Percentiles rank a stretch among this genome's conserved stretches.
Conservation (phyloP, 2,113 vertebrate species). For the Arothron firmamentum region DNA sequence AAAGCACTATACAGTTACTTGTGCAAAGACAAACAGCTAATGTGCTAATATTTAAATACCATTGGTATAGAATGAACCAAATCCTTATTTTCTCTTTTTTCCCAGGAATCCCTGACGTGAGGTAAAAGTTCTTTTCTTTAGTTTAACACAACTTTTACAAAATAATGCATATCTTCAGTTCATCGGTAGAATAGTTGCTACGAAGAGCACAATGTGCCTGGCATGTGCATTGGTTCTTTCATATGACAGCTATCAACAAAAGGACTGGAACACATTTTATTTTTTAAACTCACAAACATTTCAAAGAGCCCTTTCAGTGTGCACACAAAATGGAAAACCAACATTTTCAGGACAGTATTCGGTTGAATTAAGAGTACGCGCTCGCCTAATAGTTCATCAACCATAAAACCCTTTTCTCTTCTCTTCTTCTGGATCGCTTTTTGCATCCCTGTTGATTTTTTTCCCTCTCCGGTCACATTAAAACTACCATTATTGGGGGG, state of each 20-base stretch:
- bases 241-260: constrained; percentile 69
- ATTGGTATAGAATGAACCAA: constrained; percentile 76
- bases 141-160: constrained; percentile 76
- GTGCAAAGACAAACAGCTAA: constrained; percentile 82
- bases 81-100: constrained; percentile 58
- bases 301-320: constrained; percentile 82
- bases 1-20: constrained; percentile 79
- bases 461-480: constrained; percentile 5
- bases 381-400: constrained; percentile 61
- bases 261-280: constrained; percentile 69
- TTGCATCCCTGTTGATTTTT: neutral
- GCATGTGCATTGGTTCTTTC: constrained; percentile 75
- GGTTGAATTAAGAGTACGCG: constrained; percentile 65
- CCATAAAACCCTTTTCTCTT: constrained; percentile 40
- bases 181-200: constrained; percentile 79
- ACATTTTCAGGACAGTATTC: constrained; percentile 73
- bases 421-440: constrained; percentile 16
- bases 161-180: constrained; percentile 83
- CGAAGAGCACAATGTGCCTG: constrained; percentile 80
- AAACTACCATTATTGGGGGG: neutral
- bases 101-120: constrained; percentile 82
- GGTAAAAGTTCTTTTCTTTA: constrained; percentile 81
- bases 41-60: constrained; percentile 81
- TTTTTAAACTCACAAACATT: constrained; percentile 70
- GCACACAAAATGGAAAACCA: constrained; percentile 78